Evolutionary conservation across 2,797 vertebrate species (phyloP).

Genomic region (Fringilla coelebs): DNA sequence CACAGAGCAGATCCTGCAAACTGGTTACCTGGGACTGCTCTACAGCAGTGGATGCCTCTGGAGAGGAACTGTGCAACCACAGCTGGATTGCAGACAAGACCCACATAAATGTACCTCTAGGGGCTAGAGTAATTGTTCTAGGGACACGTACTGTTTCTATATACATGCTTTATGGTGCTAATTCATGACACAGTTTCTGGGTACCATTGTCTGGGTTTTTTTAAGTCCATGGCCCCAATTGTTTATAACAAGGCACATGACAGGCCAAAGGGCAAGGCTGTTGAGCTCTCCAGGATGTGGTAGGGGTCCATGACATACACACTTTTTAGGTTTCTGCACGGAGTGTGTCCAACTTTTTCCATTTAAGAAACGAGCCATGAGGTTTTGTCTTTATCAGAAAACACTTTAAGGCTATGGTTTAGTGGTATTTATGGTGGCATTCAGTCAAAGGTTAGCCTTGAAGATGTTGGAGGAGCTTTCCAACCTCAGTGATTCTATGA

Average conservation of each 20-base stretch:
- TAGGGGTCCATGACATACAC: not conserved
- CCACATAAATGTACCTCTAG: not conserved
- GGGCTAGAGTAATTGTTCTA: not conserved
- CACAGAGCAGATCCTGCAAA: not conserved
- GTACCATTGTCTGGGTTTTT: fast-evolving
- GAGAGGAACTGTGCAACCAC: not conserved
- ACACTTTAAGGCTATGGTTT: not conserved
- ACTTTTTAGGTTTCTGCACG: not conserved
- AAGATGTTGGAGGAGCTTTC: not conserved
- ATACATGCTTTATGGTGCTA: not conserved
- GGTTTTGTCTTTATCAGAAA: not conserved
- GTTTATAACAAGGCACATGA: fast-evolving
- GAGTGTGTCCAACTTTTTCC: not conserved
- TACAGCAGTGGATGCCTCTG: not conserved
- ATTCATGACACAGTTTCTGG: not conserved
- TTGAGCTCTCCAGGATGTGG: not conserved
- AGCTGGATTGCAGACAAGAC: not conserved
- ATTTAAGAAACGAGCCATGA: not conserved
- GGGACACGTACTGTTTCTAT: not conserved
- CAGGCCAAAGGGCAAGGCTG: not conserved
- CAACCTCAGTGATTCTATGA: not conserved
- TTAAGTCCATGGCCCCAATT: not conserved
- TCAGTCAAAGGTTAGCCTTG: not conserved
- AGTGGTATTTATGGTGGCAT: not conserved
- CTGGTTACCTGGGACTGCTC: not conserved